Conservation (phyloP, 1,140 invertebrate genomes). For the Megalopta genalis region DNA sequence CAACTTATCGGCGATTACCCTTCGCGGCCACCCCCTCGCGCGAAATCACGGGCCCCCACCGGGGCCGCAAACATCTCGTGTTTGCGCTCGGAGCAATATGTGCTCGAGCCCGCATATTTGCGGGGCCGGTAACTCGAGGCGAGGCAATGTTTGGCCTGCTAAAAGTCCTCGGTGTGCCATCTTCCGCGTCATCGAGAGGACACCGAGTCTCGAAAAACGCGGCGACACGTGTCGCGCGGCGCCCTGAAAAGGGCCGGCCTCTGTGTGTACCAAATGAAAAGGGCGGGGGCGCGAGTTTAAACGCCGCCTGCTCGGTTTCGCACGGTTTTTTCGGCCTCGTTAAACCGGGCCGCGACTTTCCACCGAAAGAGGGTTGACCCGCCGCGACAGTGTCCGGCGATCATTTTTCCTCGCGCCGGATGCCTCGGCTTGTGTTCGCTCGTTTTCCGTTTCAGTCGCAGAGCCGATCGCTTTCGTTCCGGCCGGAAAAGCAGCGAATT, state of each 20-base stretch:
- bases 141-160: conserved; percentile 72
- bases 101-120: conserved; percentile 59
- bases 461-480: background rate
- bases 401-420: too few relatives aligned
- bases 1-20: conserved; percentile 16
- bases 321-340: conserved; percentile 52
- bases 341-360: conserved; percentile 27
- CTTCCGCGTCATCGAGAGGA: conserved; percentile 50
- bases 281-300: conserved; percentile 46
- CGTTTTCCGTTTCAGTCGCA: background rate
- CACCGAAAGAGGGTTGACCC: background rate
- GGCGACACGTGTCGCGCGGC: conserved; percentile 39
- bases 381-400: too few relatives aligned
- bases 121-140: conserved; percentile 62
- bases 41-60: conserved; percentile 24
- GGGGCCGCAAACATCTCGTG: conserved; percentile 50
- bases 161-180: conserved; percentile 67
- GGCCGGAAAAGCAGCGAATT: background rate
- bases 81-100: conserved; percentile 64
- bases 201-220: conserved; percentile 60
- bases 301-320: conserved; percentile 57
- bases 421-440: too few relatives aligned
- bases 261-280: conserved; percentile 53
- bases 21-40: conserved; percentile 31
- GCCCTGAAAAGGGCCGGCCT: conserved; percentile 42